Percentiles rank a stretch among this genome's conserved stretches.
These are phyloP conservation scores for Mystacornis crossleyi DNA, from an alignment of 2,113 vertebrate genomes.

Conservation along the genomic window DNA sequence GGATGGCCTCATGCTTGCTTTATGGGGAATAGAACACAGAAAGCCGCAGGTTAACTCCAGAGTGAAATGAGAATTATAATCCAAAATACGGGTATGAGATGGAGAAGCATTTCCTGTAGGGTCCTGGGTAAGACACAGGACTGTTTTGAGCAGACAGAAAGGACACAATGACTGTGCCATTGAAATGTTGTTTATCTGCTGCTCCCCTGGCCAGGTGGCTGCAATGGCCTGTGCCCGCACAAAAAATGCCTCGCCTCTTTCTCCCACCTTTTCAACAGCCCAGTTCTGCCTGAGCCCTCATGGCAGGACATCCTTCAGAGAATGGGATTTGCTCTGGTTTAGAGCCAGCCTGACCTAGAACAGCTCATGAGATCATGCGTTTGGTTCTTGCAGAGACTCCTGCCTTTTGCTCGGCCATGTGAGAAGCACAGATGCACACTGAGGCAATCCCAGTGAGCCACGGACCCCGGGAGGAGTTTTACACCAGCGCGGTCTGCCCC, in stretches of 20 bases:
- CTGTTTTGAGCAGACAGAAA: neutral
- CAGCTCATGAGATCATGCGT: neutral
- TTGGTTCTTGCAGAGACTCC: neutral
- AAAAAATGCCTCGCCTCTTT: neutral
- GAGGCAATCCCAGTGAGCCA: neutral
- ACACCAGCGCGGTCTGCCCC: neutral
- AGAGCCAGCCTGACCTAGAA: neutral
- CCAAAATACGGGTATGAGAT: neutral
- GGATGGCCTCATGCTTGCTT: neutral
- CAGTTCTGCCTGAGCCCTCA: accelerated
- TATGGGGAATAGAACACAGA: neutral
- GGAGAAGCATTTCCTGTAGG: neutral
- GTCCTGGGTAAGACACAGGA: neutral
- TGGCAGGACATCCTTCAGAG: neutral
- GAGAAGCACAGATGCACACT: neutral
- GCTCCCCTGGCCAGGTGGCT: neutral
- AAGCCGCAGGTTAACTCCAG: neutral
- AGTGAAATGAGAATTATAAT: neutral
- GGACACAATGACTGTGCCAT: neutral
- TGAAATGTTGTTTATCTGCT: neutral
- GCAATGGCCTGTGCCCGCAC: neutral
- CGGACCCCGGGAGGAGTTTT: neutral
- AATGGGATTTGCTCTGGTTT: neutral
- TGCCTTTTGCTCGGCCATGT: neutral
- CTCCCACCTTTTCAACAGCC: neutral